Base-by-base conservation (phyloP, 2,797 vertebrate genomes). In the Phrynocephalus forsythii region DNA sequence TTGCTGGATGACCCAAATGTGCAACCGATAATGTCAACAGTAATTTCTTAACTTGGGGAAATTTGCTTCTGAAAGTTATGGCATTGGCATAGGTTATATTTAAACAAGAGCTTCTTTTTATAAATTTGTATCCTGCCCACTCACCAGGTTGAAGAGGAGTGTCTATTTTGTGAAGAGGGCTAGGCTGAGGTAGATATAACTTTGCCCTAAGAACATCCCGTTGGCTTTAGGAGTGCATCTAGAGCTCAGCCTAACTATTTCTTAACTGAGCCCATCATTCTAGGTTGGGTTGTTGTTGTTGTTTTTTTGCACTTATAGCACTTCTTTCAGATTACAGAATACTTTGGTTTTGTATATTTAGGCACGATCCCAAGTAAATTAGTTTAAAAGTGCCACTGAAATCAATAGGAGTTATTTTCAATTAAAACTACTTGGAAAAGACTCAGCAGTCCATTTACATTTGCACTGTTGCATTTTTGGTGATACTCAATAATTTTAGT, bases 331-430 rank as follows among this genome's bases (percentile, higher is more conserved):
- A 22, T 88, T 83, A 50, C 72, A 52, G 75, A 79, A 72, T 76
- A 66, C 73, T 72, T 78, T 84, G 76, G 38, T 11, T 16, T 10
- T 69, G 71, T 67, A 82, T 85, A 88, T 85, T 85, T 85, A 85
- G 83, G 78, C 63, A 24, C 48, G 33, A 77, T 82, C 78, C 50
- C 83, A 88, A 85, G 66, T 68, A 88, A 85, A 88, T 77, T 85
- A 82, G 78, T 75, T 85, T 76, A 76, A 88, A 88, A 85, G 71
- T 82, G 73, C 79, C 63, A 77, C 30, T 56, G 71, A 85, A 88
- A 88, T 88, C 87, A 88, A 88, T 85, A 88, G 78, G 26, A 69
- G 63, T 82, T 85, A 80, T 85, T 85, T 85, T 85, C 87, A 85
- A 88, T 88, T 88, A 81, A 38, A 82, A 69, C 66, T n/a, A 50